A percentile compares a stretch with the other conserved stretches of the same genome.
Evolutionary conservation across 30 jellyfish, hydroid and myxozoan genomes (phyloP).

Genomic region (Aurelia aurita): DNA sequence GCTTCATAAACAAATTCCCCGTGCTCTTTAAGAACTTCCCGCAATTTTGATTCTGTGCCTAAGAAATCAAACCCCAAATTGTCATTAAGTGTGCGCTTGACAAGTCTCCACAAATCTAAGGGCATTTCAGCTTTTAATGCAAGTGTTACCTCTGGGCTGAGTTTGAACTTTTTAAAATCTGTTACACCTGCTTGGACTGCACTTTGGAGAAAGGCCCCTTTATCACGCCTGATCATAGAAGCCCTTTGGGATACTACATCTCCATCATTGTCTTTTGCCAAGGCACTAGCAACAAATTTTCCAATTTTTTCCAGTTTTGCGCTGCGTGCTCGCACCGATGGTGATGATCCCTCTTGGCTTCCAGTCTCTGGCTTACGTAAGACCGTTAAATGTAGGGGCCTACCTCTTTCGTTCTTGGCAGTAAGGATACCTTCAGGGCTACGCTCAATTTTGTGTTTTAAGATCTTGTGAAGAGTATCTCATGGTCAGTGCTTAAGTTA

Average conservation of each 20-base stretch:
- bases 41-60: constrained; percentile 5
- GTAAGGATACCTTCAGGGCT: not conserved
- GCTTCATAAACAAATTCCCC: constrained; percentile 12
- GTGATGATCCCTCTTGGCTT: not conserved
- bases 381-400: constrained; percentile 9
- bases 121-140: constrained; percentile 1
- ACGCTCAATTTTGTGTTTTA: not conserved
- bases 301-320: not conserved
- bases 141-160: not conserved
- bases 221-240: not conserved
- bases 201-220: not conserved
- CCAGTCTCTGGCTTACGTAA: constrained; percentile 1
- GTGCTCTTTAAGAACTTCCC: not conserved
- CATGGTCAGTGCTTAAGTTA: no score
- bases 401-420: constrained; percentile 12
- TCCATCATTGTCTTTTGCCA: not conserved
- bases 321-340: constrained; percentile 3
- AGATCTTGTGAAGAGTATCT: no score
- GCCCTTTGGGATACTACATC: not conserved
- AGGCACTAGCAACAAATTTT: constrained; percentile 1
- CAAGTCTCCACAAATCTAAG: constrained; percentile 8
- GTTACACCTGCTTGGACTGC: not conserved
- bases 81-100: not conserved
- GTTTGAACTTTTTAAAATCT: not conserved
- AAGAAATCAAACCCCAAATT: not conserved